Base-by-base conservation (phyloP, 1,140 invertebrate species). In the Calephelis nemesis region DNA sequence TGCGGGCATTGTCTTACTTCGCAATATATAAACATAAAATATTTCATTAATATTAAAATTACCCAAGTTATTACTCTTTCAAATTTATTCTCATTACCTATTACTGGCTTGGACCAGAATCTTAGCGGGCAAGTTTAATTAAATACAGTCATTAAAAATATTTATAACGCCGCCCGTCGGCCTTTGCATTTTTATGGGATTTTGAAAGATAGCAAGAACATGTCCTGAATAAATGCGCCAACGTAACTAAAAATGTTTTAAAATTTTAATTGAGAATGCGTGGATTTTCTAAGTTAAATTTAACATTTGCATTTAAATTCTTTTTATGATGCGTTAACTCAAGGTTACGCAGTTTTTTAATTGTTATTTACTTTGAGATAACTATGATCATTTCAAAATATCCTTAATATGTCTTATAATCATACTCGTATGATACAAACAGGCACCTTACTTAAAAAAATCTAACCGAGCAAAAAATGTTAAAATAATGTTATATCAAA, bases 81-180 rank as follows among this genome's bases (percentile, higher is more conserved):
- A 70, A 76, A 74, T 74, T 76, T 76, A 76, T 82, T 74, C 77
- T 80, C 68, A 77, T 80, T 76, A 77, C 70, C 76, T 63, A 74
- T 75, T 73, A 73, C 73, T 78, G 77, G 77, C 79, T 74, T 74
- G 76, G 47, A 77, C 69, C 72, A 69, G 73, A 77, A 77, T 80
- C 79, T 76, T 69, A 72, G 72, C 65, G 68, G 76, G 68, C 62
- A 77, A 81, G 73, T 84, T 84, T 84, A 82, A 86, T 86, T 82
- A 86, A 86, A 84, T 86, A 84, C 79, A 79, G 74, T 76, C 76
- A 80, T 86, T 86, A 86, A 86, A 83, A 82, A 86, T 86, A 84
- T 86, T 86, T 86, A 86, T 86, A 79, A 77, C 76, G 58, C 49
- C 70, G 68, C 54, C 70, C 68, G 73, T 70, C 71, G 71, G 75